Base-by-base conservation (phyloP, 2,888 invertebrate species). In the Mechanitis messenoides region DNA sequence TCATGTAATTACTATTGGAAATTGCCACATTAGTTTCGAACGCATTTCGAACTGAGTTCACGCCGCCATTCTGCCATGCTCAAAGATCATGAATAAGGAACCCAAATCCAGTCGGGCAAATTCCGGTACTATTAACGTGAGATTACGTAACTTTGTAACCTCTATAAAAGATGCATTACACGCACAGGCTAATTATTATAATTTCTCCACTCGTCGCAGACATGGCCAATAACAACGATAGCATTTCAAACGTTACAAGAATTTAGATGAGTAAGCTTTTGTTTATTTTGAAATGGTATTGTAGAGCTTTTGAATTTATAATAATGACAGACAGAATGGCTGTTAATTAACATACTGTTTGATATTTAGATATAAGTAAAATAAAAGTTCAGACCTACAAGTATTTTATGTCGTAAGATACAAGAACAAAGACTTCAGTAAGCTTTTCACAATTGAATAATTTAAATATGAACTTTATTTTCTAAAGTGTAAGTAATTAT, bases 171-270 rank as follows among this genome's bases (percentile, higher is more conserved):
- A 73, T 74, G 72, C 73, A 64, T 63, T 62, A 66, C 73, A 71
- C 72, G 70, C 67, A 82, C 80, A 71, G 71, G 77, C 73, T 85
- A 87, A 85, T 85, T 85, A 86, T 87, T 85, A 84, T 78, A 83
- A 84, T 86, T 85, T 82, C 81, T 82, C 76, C 77, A 78, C 78
- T 76, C 78, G 78, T 79, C 76, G 75, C 75, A 74, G 72, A 76
- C 77, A 77, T 78, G 74, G 79, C 75, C 81, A 79, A 83, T 83
- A 81, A 79, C 76, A 78, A 77, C 74, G 78, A 76, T 72, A 75
- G 74, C 75, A 76, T 72, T 72, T 67, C 68, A 74, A 72, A 80
- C 83, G 74, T 70, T 66, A 55, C 59, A 68, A 72, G 85, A 87
- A 87, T 87, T 77, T 79, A 74, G 74, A 86, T 81, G 73, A 79